Evolutionary conservation across 2,888 invertebrate species (phyloP).

Genomic region (Chrysomela aeneicollis): DNA sequence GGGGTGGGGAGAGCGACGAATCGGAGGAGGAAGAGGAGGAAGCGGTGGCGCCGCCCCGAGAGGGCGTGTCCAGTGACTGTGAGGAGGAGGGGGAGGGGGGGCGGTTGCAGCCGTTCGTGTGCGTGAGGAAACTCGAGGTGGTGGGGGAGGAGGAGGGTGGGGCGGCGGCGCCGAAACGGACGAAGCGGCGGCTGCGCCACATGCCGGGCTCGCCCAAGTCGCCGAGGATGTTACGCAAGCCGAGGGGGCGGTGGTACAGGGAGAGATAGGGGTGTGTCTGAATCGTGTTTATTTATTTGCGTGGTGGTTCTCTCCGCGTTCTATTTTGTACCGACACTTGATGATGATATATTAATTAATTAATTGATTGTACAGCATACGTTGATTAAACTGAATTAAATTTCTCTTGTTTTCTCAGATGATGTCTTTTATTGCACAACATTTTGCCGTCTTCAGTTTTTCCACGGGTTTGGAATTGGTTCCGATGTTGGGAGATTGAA

Average conservation of each 20-base stretch:
- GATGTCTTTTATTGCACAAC: not conserved
- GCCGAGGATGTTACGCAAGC: conserved; percentile 57
- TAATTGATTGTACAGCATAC: conserved; percentile 40
- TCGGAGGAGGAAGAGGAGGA: conserved; percentile 41
- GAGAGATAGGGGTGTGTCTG: conserved; percentile 54
- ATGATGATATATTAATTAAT: conserved; percentile 36
- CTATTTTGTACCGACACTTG: conserved; percentile 50
- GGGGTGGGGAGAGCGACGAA: conserved; percentile 55
- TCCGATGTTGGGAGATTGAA: too few relatives aligned
- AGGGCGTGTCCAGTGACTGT: conserved; percentile 43
- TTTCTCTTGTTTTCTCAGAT: conserved; percentile 25
- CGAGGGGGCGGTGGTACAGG: conserved; percentile 60
- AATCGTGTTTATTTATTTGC: conserved; percentile 31
- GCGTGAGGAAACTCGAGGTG: conserved; percentile 70
- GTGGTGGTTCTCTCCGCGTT: conserved; percentile 38
- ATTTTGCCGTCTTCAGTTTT: not conserved
- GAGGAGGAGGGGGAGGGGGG: conserved; percentile 43
- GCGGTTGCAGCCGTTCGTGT: conserved; percentile 70
- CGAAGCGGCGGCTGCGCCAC: conserved; percentile 42
- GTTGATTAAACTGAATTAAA: conserved; percentile 22
- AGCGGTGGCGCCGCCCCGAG: conserved; percentile 43
- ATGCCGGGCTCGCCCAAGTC: conserved; percentile 57
- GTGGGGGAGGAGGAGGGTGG: conserved; percentile 31
- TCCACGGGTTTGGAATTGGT: not conserved
- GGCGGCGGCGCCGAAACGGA: conserved; percentile 41